phyloP scores from a whole-genome alignment of 1,140 invertebrate genomes.

The Sarcophaga bullata region DNA sequence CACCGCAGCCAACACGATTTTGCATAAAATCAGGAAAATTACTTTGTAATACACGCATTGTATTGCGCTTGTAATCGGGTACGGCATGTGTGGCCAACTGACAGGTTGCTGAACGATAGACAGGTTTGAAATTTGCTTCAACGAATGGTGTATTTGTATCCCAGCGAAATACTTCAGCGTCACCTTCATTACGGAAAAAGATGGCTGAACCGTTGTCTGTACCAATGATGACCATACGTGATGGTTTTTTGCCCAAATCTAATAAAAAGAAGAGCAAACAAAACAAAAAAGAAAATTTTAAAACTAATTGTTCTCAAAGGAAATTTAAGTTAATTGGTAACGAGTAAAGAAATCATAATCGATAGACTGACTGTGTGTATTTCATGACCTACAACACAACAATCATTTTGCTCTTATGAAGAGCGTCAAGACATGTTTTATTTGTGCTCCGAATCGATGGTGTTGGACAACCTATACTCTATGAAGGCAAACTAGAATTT shows the following conservation, averaged over 20 bases:
- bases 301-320: conserved; percentile 9
- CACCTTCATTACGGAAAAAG: conserved; percentile 71
- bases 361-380: too few relatives aligned
- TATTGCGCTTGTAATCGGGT: conserved; percentile 68
- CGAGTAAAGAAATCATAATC: too few relatives aligned
- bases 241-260: conserved; percentile 69
- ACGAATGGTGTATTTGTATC: conserved; percentile 70
- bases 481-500: too few relatives aligned
- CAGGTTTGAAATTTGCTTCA: conserved; percentile 67
- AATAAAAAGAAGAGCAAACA: conserved; percentile 31
- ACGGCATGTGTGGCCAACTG: conserved; percentile 70
- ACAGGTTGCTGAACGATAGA: conserved; percentile 68
- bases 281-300: conserved; percentile 2
- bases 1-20: conserved; percentile 71
- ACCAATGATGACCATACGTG: conserved; percentile 70
- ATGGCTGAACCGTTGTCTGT: conserved; percentile 71
- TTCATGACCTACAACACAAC: too few relatives aligned
- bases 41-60: conserved; percentile 71
- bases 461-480: too few relatives aligned
- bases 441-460: too few relatives aligned
- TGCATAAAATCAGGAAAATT: conserved; percentile 74
- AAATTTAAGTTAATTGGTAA: too few relatives aligned
- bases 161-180: conserved; percentile 73
- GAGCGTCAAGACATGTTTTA: too few relatives aligned
- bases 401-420: too few relatives aligned